These are phyloP conservation scores for Drosophila nigromelanica DNA, from an alignment of 1,140 invertebrate genomes.

Conservation along the genomic window DNA sequence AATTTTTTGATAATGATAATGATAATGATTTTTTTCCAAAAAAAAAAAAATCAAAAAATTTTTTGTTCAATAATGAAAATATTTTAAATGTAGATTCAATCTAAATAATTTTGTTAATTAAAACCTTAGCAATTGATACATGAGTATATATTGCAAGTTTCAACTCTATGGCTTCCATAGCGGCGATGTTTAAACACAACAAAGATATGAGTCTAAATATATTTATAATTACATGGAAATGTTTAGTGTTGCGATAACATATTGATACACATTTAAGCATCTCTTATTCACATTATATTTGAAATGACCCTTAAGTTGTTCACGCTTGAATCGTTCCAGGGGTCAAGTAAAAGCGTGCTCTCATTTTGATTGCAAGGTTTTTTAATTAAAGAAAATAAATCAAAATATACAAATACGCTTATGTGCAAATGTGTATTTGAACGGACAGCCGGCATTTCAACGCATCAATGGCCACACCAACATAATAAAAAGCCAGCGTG, in stretches of 20 bases:
- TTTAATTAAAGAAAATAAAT: slow-evolving; percentile 17
- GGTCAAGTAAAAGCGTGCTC: slow-evolving; percentile 22
- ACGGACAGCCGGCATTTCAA: slow-evolving; percentile 10
- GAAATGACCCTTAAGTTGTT: slow-evolving; percentile 4
- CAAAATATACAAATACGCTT: background rate
- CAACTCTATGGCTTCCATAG: too few relatives aligned
- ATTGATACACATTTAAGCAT: background rate
- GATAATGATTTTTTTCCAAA: too few relatives aligned
- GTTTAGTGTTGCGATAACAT: background rate
- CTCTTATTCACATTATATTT: background rate
- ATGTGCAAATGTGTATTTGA: background rate
- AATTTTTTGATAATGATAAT: too few relatives aligned
- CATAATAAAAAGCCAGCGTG: slow-evolving; percentile 42
- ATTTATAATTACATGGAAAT: background rate
- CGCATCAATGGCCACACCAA: slow-evolving; percentile 33
- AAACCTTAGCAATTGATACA: too few relatives aligned
- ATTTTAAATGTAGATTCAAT: too few relatives aligned
- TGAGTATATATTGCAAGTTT: too few relatives aligned
- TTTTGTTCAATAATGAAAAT: too few relatives aligned
- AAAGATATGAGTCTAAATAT: background rate
- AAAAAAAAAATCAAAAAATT: too few relatives aligned
- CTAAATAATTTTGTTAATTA: too few relatives aligned
- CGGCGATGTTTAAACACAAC: too few relatives aligned
- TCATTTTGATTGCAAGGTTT: slow-evolving; percentile 3
- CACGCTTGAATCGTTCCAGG: slow-evolving; percentile 26